Evolutionary conservation across 2,797 vertebrate species (phyloP).

Genomic region (Syngnathus rostellatus): DNA sequence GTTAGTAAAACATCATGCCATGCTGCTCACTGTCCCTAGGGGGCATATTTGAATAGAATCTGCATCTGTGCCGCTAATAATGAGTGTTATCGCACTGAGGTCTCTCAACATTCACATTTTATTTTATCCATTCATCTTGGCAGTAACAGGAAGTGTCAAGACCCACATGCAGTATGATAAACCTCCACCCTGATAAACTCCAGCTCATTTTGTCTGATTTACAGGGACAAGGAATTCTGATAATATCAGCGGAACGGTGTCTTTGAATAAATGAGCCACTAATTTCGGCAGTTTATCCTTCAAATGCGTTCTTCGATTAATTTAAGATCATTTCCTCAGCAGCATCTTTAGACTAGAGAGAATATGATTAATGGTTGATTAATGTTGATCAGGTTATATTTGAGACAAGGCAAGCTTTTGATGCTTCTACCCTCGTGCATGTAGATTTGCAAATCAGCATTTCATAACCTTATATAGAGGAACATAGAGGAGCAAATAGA

Average conservation of each 20-base stretch:
- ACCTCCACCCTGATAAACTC: not conserved
- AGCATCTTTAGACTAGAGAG: not conserved
- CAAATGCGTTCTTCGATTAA: not conserved
- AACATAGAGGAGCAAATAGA: conserved; percentile 28
- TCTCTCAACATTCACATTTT: not conserved
- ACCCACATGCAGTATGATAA: too few relatives aligned
- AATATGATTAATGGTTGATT: conserved; percentile 34
- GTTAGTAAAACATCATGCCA: not conserved
- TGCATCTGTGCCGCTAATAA: not conserved
- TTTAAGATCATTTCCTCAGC: not conserved
- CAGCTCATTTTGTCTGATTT: not conserved
- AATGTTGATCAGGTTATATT: conserved; percentile 24
- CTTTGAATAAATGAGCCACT: not conserved
- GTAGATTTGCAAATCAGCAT: conserved; percentile 35
- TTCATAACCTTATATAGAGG: conserved; percentile 21
- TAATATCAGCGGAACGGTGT: not conserved
- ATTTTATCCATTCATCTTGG: not conserved
- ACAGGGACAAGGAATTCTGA: not conserved
- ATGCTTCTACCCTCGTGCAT: conserved; percentile 16
- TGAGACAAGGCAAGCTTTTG: conserved; percentile 33
- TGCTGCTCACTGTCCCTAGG: not conserved
- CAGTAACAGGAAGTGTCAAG: not conserved
- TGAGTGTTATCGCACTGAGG: not conserved
- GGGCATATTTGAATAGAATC: not conserved
- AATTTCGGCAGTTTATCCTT: not conserved